Base-by-base conservation (phyloP, 2,888 invertebrate genomes). In the Pinctada fucata region DNA sequence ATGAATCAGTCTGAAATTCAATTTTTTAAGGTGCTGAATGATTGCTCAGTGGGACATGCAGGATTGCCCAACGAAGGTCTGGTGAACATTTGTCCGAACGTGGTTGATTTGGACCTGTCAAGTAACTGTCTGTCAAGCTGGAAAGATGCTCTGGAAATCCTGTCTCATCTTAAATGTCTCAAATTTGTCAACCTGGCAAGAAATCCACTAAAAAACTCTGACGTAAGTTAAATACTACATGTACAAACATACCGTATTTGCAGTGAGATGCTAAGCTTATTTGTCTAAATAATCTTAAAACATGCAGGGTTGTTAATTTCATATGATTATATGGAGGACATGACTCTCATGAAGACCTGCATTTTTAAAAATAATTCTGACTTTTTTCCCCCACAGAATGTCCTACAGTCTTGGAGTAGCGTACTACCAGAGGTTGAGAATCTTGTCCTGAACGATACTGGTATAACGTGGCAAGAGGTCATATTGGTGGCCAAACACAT, bases 121-220 rank as follows among this genome's bases (percentile, higher is more conserved):
- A 94, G 94, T 87, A 97, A 96, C 93, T 93, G 96, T 86, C 93
- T 97, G 83, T 94, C 93, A 83, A 95, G 94, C 85, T 97, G 97
- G 97, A 93, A 94, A 71, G 94, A 95, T 83, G 93, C 97, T 47
- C 95, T 95, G 75, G 93, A 94, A 72, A 94, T 97, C 81, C 94
- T 95, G 72, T 92, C 93, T 5, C 95, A 96, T 88, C 93, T 97
- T 80, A 94, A 94, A 0, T 92, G 94, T 75, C 93, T 97, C 31
- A 93, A 88, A 58, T 90, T 86, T 88, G 85, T 88, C 72, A 89
- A 88, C 94, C 94, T 83, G 92, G 97, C 97, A 93, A 95, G 96
- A 90, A 97, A 97, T 93, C 94, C 94, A 45, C 93, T 97, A 47
- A 52, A 52, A 52, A 31, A 31, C 31, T 31, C 31, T 31, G 31